Conservation (phyloP, 2,797 vertebrate genomes). For the Urocyon cinereoargenteus region DNA sequence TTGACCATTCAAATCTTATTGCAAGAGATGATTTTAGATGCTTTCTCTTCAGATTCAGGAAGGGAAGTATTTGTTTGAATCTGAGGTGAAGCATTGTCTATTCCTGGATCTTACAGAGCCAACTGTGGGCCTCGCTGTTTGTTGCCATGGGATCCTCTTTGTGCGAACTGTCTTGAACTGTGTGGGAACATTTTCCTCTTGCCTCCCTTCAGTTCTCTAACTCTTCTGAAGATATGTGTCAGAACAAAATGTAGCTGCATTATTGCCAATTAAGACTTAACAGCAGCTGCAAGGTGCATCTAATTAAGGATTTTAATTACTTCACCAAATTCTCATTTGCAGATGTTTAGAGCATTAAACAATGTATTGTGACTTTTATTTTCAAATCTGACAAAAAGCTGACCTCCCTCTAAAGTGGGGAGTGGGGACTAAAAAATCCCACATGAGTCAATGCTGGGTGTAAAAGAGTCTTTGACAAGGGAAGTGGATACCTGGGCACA, state of each 20-base stretch:
- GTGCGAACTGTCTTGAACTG: constrained; percentile 91
- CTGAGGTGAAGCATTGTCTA: constrained; percentile 89
- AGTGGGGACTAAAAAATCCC: background rate
- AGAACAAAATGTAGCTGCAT: constrained; percentile 87
- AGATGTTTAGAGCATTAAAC: constrained; percentile 86
- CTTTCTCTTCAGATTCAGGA: constrained; percentile 76
- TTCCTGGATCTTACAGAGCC: constrained; percentile 89
- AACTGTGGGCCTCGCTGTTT: constrained; percentile 90
- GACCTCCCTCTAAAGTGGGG: constrained; percentile 23
- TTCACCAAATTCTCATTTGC: constrained; percentile 85
- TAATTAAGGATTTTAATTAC: constrained; percentile 90
- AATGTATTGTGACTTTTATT: constrained; percentile 79
- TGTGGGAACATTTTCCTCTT: constrained; percentile 90
- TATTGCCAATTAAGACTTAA: constrained; percentile 88
- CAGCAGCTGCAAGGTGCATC: constrained; percentile 89
- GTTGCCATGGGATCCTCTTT: constrained; percentile 93
- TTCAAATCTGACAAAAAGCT: constrained; percentile 75
- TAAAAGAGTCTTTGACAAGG: constrained; percentile 23
- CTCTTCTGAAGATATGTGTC: constrained; percentile 85
- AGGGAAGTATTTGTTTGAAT: constrained; percentile 86
- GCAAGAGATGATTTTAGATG: constrained; percentile 27
- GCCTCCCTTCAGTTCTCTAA: constrained; percentile 85
- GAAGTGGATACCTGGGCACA: background rate
- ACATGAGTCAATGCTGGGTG: background rate
- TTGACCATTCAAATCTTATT: constrained; percentile 49